Evolutionary conservation across 2,113 vertebrate genomes (phyloP).

Genomic region (Illadopsis cleaveri): DNA sequence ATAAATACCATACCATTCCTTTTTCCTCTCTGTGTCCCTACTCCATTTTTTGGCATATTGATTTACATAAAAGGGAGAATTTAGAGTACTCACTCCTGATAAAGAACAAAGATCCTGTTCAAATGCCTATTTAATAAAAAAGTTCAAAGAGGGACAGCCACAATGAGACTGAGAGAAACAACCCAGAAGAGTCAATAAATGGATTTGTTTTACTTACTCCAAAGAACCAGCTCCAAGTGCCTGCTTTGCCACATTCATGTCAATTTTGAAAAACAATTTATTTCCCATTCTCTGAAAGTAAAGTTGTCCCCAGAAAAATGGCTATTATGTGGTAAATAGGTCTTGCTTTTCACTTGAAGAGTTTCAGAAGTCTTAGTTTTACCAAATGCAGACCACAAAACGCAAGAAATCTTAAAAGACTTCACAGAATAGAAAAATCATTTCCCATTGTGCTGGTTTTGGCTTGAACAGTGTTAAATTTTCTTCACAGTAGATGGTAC

Average conservation of each 20-base stretch:
- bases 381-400: neutral
- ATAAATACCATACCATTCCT: neutral
- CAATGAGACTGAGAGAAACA: neutral
- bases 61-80: neutral
- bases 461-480: neutral
- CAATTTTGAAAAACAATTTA: neutral
- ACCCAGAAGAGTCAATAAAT: neutral
- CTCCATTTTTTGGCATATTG: neutral
- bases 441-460: neutral
- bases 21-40: neutral
- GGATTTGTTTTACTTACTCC: neutral
- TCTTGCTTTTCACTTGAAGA: neutral
- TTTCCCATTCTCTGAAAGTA: neutral
- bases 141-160: neutral
- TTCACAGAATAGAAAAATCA: neutral
- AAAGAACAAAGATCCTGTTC: neutral
- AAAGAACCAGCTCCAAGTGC: neutral
- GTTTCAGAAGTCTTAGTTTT: neutral
- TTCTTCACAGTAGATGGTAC: neutral
- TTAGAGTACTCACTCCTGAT: neutral
- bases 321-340: neutral
- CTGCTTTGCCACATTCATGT: neutral
- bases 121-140: neutral
- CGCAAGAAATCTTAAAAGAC: neutral
- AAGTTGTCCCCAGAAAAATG: neutral